Conservation (phyloP, 2,888 invertebrate species). For the Tetragonisca angustula region DNA sequence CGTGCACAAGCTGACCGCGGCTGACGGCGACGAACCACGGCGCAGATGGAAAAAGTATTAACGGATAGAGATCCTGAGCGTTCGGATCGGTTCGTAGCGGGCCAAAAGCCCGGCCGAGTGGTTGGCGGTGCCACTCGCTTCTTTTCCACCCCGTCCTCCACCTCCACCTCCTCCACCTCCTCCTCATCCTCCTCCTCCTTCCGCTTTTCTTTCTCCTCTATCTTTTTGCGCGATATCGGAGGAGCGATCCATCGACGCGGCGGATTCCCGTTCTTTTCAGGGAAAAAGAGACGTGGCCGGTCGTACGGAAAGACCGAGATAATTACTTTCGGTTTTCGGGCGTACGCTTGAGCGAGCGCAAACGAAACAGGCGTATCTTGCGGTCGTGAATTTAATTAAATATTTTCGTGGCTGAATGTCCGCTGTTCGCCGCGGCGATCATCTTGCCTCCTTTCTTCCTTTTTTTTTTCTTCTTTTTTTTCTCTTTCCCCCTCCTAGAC, state of each 20-base stretch:
- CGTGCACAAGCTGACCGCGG: conserved; percentile 23
- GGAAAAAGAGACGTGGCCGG: conserved; percentile 67
- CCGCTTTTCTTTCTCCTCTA: not conserved
- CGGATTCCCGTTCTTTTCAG: conserved; percentile 58
- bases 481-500: conserved; percentile 54
- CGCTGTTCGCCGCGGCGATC: conserved; percentile 63
- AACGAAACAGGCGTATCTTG: conserved; percentile 78
- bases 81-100: conserved; percentile 22
- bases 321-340: conserved; percentile 71
- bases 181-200: not conserved
- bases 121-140: conserved; percentile 32
- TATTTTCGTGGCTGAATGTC: conserved; percentile 81
- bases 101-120: not conserved
- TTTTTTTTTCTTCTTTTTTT: no score
- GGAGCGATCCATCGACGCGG: conserved; percentile 57
- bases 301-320: conserved; percentile 70
- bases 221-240: conserved; percentile 44
- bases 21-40: conserved; percentile 1
- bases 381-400: conserved; percentile 83
- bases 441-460: conserved; percentile 60
- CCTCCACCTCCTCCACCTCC: not conserved
- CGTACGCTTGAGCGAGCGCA: conserved; percentile 64
- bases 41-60: conserved; percentile 28
- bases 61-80: conserved; percentile 42
- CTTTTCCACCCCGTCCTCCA: conserved; percentile 10